These are phyloP conservation scores for Saxidomus purpurata DNA, from an alignment of 1,140 invertebrate genomes.

Conservation along the genomic window DNA sequence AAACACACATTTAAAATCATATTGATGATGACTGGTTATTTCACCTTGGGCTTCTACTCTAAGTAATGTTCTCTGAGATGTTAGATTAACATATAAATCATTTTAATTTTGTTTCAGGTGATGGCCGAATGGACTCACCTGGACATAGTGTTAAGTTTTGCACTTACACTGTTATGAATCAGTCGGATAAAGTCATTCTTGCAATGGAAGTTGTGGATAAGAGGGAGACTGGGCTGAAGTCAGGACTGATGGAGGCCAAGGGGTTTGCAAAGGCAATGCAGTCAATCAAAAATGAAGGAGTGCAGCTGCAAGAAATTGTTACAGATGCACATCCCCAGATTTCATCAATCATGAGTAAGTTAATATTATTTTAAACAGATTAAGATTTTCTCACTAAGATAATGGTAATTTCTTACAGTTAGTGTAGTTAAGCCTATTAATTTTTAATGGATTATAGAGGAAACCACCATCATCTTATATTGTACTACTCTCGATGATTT, in stretches of 20 bases:
- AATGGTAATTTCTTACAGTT: not conserved
- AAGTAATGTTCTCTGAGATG: not conserved
- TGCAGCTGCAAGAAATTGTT: conserved; percentile 12
- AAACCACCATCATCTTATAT: no score
- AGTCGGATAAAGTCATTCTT: not conserved
- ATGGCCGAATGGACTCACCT: conserved; percentile 1
- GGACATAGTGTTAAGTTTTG: not conserved
- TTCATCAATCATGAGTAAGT: conserved; percentile 9
- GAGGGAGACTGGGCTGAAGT: not conserved
- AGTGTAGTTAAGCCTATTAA: no score
- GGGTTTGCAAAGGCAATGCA: not conserved
- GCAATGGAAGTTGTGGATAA: conserved; percentile 27
- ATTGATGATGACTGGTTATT: no score
- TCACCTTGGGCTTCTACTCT: no score
- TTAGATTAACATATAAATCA: not conserved
- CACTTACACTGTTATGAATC: conserved; percentile 26
- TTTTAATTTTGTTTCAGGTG: not conserved
- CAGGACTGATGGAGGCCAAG: not conserved
- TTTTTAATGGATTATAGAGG: no score
- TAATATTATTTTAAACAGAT: not conserved
- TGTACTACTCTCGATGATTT: no score
- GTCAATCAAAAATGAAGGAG: not conserved
- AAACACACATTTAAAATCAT: no score
- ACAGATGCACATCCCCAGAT: conserved; percentile 40
- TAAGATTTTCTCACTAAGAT: not conserved